phyloP scores from a whole-genome alignment of 2,113 vertebrate genomes.

The Bucco capensis region DNA sequence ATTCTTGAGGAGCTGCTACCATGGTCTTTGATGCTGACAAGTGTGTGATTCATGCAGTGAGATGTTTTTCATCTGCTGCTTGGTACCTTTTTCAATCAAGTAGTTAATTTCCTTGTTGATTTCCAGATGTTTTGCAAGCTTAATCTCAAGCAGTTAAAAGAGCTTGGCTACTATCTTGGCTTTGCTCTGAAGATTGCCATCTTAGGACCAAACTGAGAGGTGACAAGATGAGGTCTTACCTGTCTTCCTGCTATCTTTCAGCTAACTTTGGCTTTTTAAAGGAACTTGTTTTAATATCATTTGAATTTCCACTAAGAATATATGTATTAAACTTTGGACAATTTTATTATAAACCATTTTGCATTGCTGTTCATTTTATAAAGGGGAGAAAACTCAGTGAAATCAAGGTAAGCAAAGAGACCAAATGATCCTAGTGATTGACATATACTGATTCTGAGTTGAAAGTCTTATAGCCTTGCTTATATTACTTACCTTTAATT shows the following conservation, averaged over 20 bases:
- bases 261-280: neutral
- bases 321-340: neutral
- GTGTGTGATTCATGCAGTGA: neutral
- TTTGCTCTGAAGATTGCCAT: neutral
- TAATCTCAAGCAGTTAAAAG: neutral
- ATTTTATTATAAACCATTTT: constrained; percentile 35
- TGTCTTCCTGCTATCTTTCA: neutral
- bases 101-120: neutral
- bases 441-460: neutral
- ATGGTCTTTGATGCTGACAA: neutral
- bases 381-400: neutral
- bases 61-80: neutral
- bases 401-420: neutral
- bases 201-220: neutral
- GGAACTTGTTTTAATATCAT: neutral
- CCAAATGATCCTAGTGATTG: neutral
- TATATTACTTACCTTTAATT: neutral
- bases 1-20: neutral
- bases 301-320: neutral
- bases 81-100: neutral
- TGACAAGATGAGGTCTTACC: neutral
- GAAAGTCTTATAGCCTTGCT: neutral
- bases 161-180: neutral
- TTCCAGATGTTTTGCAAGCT: neutral
- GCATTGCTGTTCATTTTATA: neutral